Conservation (phyloP, 2,797 vertebrate species). For the Leptodactylus fallax region DNA sequence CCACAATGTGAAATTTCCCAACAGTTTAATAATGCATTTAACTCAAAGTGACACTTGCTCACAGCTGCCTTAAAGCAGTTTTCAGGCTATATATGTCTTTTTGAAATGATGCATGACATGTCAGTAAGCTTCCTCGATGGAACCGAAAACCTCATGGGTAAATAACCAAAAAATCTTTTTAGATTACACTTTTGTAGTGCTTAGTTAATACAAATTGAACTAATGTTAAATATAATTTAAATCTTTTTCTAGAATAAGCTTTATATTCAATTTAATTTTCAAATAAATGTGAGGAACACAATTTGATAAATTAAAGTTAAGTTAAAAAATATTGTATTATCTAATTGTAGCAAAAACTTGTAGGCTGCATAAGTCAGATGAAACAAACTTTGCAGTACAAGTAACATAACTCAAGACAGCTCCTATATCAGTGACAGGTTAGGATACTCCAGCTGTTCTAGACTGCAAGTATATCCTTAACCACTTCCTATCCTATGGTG, state of each 20-base stretch:
- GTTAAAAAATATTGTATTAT: too few species aligned
- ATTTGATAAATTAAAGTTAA: too few species aligned
- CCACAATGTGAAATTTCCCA: constrained; percentile 82
- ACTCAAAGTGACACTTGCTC: constrained; percentile 97
- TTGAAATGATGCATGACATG: constrained; percentile 82
- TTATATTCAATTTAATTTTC: neutral
- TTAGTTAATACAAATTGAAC: constrained; percentile 72
- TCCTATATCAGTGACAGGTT: too few species aligned
- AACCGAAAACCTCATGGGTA: constrained; percentile 70
- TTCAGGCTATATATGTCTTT: constrained; percentile 78
- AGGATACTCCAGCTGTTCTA: too few species aligned
- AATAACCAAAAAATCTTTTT: constrained; percentile 74
- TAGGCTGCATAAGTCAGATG: too few species aligned
- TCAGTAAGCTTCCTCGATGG: constrained; percentile 70
- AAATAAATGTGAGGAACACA: neutral
- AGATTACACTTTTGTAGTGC: constrained; percentile 70
- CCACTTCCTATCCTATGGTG: too few species aligned
- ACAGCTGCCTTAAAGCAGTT: constrained; percentile 88
- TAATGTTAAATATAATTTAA: constrained; percentile 51
- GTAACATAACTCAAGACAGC: too few species aligned
- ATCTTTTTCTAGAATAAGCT: neutral
- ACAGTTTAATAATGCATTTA: constrained; percentile 86
- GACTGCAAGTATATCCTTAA: too few species aligned
- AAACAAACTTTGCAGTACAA: too few species aligned
- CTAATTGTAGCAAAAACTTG: too few species aligned